These are phyloP conservation scores for Ferrisia virgata DNA, from an alignment of 2,888 invertebrate genomes.

Conservation along the genomic window DNA sequence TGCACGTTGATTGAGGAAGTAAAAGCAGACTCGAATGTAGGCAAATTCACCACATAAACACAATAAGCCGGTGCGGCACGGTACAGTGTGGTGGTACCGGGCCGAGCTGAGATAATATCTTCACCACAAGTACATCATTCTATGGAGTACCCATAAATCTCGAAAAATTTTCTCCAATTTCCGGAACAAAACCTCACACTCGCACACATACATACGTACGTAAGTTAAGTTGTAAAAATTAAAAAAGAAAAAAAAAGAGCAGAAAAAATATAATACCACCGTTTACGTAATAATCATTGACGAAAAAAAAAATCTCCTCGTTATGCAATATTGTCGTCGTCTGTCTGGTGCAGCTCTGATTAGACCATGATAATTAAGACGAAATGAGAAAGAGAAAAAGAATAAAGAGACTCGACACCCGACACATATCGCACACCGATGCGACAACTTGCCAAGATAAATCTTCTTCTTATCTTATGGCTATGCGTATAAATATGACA, in stretches of 20 bases:
- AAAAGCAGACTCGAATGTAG: background rate
- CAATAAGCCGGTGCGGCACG: background rate
- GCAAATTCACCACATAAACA: background rate
- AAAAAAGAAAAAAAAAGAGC: background rate
- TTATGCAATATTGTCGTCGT: background rate
- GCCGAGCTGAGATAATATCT: background rate
- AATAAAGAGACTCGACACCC: background rate
- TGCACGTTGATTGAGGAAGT: background rate
- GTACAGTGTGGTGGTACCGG: background rate
- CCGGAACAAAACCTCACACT: background rate
- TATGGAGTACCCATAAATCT: background rate
- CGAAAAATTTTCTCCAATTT: constrained; percentile 1
- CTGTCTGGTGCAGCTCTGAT: background rate
- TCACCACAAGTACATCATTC: background rate
- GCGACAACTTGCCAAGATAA: background rate
- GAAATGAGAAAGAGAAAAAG: too few species aligned
- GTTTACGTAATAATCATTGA: background rate
- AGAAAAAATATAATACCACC: background rate
- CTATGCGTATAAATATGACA: too few species aligned
- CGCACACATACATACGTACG: background rate
- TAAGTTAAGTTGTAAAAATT: background rate
- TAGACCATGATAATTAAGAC: background rate
- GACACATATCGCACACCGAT: background rate
- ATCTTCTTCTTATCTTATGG: too few species aligned
- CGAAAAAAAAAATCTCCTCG: background rate